Percentiles rank a stretch among this genome's conserved stretches.
phyloP scores from a whole-genome alignment of 64 coral and sea anemone genomes.

The Actinia equina region DNA sequence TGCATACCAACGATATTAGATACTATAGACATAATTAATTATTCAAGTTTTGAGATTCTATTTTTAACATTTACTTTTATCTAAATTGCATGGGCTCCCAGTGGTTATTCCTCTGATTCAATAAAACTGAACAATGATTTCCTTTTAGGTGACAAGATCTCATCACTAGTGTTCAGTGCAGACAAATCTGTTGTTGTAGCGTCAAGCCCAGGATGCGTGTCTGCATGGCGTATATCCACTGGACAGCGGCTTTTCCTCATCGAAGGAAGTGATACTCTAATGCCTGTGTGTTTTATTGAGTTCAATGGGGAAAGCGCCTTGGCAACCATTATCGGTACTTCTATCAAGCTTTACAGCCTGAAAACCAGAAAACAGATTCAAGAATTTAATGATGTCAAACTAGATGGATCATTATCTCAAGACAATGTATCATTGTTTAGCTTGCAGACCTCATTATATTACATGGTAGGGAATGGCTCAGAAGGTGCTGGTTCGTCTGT shows the following conservation, averaged over 20 bases:
- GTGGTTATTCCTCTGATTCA: no score
- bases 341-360: conserved; percentile 49
- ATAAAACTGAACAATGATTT: no score
- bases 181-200: conserved; percentile 69
- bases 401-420: neutral
- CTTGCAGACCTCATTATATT: neutral
- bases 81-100: no score
- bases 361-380: conserved; percentile 34
- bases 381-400: conserved; percentile 35
- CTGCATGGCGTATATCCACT: conserved; percentile 70
- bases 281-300: neutral
- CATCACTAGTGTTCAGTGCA: conserved; percentile 30
- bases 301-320: neutral
- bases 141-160: conserved; percentile 50
- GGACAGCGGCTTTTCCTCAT: conserved; percentile 65
- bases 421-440: neutral
- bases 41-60: no score
- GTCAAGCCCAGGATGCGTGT: conserved; percentile 34
- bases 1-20: no score
- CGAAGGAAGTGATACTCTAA: neutral
- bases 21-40: no score
- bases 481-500: neutral
- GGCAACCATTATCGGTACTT: conserved; percentile 10
- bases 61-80: no score
- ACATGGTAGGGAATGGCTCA: neutral